These are phyloP conservation scores for Poecile montanus DNA, from an alignment of 2,797 vertebrate species.

Conservation along the genomic window DNA sequence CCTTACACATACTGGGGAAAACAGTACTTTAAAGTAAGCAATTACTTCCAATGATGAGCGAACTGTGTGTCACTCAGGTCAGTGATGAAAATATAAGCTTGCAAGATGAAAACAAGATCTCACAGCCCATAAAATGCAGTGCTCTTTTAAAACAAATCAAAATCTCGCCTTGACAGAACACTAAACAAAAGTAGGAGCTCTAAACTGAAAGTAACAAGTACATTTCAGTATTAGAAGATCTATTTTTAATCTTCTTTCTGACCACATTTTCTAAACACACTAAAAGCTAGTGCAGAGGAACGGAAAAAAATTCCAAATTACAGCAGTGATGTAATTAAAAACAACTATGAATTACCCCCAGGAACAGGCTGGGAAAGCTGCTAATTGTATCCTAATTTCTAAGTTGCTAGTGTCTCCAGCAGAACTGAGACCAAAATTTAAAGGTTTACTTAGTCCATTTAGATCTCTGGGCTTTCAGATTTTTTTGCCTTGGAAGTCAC, in stretches of 20 bases:
- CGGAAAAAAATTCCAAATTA: background rate
- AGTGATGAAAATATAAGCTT: background rate
- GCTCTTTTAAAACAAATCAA: background rate
- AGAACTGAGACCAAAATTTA: background rate
- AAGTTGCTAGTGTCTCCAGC: background rate
- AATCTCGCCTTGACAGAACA: background rate
- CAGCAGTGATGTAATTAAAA: background rate
- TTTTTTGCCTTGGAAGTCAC: background rate
- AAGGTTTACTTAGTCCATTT: background rate
- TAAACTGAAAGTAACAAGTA: background rate
- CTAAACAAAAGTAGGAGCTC: background rate
- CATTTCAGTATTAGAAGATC: background rate
- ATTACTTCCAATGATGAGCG: background rate
- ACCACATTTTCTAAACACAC: background rate
- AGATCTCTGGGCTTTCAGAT: background rate
- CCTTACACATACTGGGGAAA: background rate
- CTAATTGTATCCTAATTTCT: background rate
- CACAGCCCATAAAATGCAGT: background rate
- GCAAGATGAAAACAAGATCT: background rate
- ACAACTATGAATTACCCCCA: background rate
- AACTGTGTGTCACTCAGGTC: background rate
- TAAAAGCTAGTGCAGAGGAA: background rate
- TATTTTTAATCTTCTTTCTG: constrained; percentile 18
- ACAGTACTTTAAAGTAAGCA: background rate
- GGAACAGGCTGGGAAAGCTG: background rate